Percentiles rank a stretch among this genome's conserved stretches.
These are phyloP conservation scores for Apantesis nais DNA, from an alignment of 2,888 invertebrate genomes.

Conservation along the genomic window DNA sequence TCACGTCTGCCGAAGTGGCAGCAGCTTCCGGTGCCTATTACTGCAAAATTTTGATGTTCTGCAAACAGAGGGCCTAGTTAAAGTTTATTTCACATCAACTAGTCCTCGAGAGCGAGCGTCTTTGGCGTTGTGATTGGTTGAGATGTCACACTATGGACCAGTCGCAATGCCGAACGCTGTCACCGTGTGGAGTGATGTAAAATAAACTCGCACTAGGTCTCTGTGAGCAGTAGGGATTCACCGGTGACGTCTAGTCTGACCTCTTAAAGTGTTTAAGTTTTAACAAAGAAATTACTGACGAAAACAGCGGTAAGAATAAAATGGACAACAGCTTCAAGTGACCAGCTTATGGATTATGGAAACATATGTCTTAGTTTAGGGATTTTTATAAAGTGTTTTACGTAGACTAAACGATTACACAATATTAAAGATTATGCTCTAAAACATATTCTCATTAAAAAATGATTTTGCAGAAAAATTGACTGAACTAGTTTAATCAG, in stretches of 20 bases:
- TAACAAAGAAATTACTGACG: background rate
- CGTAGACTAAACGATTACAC: too few relatives aligned
- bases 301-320: background rate
- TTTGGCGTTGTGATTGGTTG: too few relatives aligned
- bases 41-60: conserved; percentile 93
- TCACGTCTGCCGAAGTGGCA: conserved; percentile 99
- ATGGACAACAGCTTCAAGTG: background rate
- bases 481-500: too few relatives aligned
- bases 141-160: too few relatives aligned
- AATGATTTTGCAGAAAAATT: too few relatives aligned
- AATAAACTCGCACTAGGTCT: too few relatives aligned
- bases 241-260: conserved; percentile 21
- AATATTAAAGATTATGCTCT: background rate
- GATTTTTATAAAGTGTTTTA: background rate
- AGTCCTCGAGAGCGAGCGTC: too few relatives aligned
- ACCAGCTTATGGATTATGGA: background rate
- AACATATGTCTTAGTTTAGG: background rate
- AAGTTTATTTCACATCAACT: too few relatives aligned
- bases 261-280: background rate
- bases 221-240: conserved; percentile 26
- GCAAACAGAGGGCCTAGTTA: too few relatives aligned
- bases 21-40: conserved; percentile 98
- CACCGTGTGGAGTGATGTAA: too few relatives aligned
- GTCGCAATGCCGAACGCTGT: too few relatives aligned
- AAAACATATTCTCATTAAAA: background rate